Evolutionary conservation across 2,113 vertebrate species (phyloP), one percentile per base, ranked within the genome.

Genomic region (Mionectes macconnelli): DNA sequence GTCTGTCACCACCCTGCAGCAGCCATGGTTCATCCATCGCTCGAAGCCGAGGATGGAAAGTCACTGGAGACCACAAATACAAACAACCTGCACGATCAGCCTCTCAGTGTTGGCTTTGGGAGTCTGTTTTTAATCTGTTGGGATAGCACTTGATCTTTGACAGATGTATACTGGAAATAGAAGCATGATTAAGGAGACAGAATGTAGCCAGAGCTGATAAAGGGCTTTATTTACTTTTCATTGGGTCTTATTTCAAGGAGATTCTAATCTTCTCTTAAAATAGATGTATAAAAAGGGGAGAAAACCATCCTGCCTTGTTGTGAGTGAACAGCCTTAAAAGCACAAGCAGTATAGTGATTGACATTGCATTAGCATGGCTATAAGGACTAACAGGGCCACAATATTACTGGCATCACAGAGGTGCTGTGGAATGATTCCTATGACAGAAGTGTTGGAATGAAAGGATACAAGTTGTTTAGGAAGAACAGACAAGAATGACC

Each of bases 181-280:
- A 83, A 59, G 28, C 39, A 76, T 30, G 67, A 66, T 84, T 84
- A 75, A 84, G 55, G 56, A 82, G 75, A 55, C 33, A 74, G 44
- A 77, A 88, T 67, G 75, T 59, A 90, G 75, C 52, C 53, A 52
- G 60, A 66, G 37, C 64, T 74, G 28, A 74, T 78, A 62, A 87
- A 89, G 52, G 35, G 42, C 13, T 84, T 90, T 90, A 85, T 93
- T 95, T 93, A 93, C 68, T 62, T 87, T 86, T 83, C 47, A 68
- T 63, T 44, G 12, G 37, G 47, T 79, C 47, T 59, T 93, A 83
- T 31, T 75, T 89, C 22, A 72, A 56, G 14, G 63, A 81, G 66
- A 55, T 84, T 87, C 83, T 91, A 87, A 73, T 72, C 44, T 80
- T 70, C 56, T 87, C 33, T 53, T 83, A 66, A 73, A 89, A 70